Evolutionary conservation across 1,140 invertebrate species (phyloP).

Genomic region (Neelides sp.): DNA sequence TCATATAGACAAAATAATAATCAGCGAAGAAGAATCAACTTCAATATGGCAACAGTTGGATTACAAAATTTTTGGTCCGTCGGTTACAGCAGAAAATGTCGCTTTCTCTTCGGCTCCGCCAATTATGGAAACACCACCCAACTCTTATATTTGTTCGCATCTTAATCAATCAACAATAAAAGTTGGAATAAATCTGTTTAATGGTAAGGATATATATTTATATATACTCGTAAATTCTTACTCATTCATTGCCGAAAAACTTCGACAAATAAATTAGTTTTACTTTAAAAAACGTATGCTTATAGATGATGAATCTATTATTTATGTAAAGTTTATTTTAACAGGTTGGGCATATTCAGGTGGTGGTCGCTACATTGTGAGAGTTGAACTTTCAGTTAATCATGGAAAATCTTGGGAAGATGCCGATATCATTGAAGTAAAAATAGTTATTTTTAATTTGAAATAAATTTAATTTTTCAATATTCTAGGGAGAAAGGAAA

Average conservation of each 20-base stretch:
- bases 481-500: constrained; percentile 32
- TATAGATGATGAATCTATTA: no score
- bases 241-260: neutral
- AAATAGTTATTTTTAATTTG: no score
- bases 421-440: no score
- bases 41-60: constrained; percentile 1
- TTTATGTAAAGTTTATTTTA: neutral
- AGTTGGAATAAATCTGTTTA: neutral
- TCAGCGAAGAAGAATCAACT: constrained; percentile 1
- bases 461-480: constrained; percentile 34
- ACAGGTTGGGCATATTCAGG: constrained; percentile 9
- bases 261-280: neutral
- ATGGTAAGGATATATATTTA: constrained; percentile 5
- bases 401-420: neutral
- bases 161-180: neutral
- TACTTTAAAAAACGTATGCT: neutral
- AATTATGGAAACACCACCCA: neutral
- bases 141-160: constrained; percentile 2
- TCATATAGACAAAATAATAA: constrained; percentile 4
- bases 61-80: constrained; percentile 10
- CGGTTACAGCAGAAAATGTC: constrained; percentile 4
- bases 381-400: constrained; percentile 4
- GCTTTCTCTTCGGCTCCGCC: constrained; percentile 3
- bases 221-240: neutral
- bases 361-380: constrained; percentile 1